Base-by-base conservation (phyloP, 2,888 invertebrate genomes). In the Ochropleura leucogaster region DNA sequence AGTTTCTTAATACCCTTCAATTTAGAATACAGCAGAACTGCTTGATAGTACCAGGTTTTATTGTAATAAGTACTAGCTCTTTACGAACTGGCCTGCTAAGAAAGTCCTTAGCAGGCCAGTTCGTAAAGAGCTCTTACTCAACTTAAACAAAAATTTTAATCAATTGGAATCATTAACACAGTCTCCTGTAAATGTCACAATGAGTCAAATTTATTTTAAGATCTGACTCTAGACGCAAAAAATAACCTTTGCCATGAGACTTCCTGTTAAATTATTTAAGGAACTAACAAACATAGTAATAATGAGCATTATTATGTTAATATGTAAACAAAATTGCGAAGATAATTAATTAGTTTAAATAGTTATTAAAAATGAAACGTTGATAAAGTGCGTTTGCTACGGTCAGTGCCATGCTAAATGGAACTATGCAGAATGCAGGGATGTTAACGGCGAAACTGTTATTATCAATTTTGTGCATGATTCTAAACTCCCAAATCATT, bases 311-410 rank as follows among this genome's bases (percentile, higher is more conserved):
- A 75, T 59, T 73, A 72, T 71, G 79, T 67, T 73, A 69, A 74
- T 65, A 66, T 16, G 49, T 67, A 83, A 91, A 93, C 90, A 90
- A 89, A 92, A 91, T 91, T 87, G 88, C 91, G 90, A 91, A 92
- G n/a, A 4, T 92, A 93, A 94, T 95, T 94, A 94, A 95, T 95
- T 93, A 92, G 91, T 93, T 92, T 92, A 92, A 94, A 93, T 93
- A 90, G 91, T 94, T 93, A 94, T 95, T 94, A 95, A 94, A 94
- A 94, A 91, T 93, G 90, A 93, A 93, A 92, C 92, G 82, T 79
- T 89, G 95, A 95, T 95, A 95, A 94, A 94, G 87, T 92, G 92
- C 91, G 93, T 87, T 86, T 85, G 82, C 84, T 86, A 62, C 60
- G 86, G 90, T 88, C 20, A 79, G 82, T 10, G 49, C 79, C 68